These are phyloP conservation scores for Drosophila persimilis DNA, from an alignment of 1,140 invertebrate genomes.

Conservation along the genomic window DNA sequence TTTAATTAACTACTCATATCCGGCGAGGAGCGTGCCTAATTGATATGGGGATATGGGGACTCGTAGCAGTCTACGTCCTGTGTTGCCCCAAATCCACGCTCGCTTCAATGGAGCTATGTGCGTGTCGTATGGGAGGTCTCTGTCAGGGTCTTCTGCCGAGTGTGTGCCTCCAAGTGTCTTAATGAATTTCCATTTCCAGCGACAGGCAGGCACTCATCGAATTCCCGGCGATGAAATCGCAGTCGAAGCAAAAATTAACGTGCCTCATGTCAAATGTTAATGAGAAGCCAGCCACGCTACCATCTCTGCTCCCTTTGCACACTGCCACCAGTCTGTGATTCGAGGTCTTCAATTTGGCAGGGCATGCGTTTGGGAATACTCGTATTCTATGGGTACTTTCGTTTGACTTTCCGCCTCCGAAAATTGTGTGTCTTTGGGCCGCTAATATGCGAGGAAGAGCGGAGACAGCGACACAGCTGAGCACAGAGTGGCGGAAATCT, in stretches of 20 bases:
- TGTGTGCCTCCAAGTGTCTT: constrained; percentile 49
- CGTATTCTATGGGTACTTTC: too few relatives aligned
- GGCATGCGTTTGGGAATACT: too few relatives aligned
- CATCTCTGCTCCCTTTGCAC: constrained; percentile 16
- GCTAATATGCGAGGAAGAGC: too few relatives aligned
- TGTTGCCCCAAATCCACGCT: neutral
- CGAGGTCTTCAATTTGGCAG: too few relatives aligned
- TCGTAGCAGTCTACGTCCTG: constrained; percentile 4
- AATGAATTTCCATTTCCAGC: constrained; percentile 71
- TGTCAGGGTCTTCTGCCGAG: constrained; percentile 12
- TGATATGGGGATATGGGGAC: constrained; percentile 53
- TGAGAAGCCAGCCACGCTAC: constrained; percentile 28
- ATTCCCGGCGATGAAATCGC: constrained; percentile 42
- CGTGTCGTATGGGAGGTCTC: constrained; percentile 30
- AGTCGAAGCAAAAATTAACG: constrained; percentile 44
- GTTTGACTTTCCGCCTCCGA: too few relatives aligned
- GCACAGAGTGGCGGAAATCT: too few relatives aligned
- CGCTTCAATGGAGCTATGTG: constrained; percentile 44
- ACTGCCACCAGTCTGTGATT: neutral
- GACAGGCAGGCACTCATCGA: constrained; percentile 33
- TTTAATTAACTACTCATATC: constrained; percentile 82
- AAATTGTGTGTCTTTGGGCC: too few relatives aligned
- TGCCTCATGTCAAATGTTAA: constrained; percentile 60
- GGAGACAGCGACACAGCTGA: too few relatives aligned
- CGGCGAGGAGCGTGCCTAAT: constrained; percentile 71